phyloP scores from a whole-genome alignment of 2,888 invertebrate species.

The Sclerodermus sp. region DNA sequence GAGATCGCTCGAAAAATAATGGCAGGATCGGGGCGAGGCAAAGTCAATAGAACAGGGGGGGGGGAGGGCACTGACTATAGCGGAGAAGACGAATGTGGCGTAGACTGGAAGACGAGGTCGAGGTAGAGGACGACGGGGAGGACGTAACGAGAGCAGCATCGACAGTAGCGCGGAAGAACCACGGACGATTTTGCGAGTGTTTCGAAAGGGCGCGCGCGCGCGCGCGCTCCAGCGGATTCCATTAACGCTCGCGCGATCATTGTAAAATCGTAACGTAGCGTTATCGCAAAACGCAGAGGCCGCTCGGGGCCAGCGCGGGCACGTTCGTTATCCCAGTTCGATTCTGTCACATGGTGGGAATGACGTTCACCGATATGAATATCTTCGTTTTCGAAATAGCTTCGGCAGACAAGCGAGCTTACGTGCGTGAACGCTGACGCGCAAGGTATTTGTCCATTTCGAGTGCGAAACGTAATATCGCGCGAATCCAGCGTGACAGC shows the following conservation, averaged over 20 bases:
- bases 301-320: background rate
- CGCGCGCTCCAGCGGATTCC: background rate
- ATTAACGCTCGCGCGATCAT: constrained; percentile 8
- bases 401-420: constrained; percentile 19
- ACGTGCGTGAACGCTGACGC: constrained; percentile 8
- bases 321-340: constrained; percentile 28
- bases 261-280: constrained; percentile 31
- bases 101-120: too few species aligned
- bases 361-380: constrained; percentile 26
- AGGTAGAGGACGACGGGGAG: too few species aligned
- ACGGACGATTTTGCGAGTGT: too few species aligned
- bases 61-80: too few species aligned
- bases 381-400: constrained; percentile 19
- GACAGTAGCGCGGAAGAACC: too few species aligned
- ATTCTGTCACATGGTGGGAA: constrained; percentile 28
- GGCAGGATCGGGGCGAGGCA: too few species aligned
- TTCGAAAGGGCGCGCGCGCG: background rate
- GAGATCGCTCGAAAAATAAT: too few species aligned
- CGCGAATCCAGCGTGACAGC: background rate
- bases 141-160: too few species aligned
- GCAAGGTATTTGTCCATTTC: background rate
- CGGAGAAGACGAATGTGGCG: too few species aligned
- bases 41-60: too few species aligned
- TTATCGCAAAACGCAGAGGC: constrained; percentile 30
- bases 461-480: background rate